Evolutionary conservation across 2,797 vertebrate genomes (phyloP).

Genomic region (Australoheros facetus): DNA sequence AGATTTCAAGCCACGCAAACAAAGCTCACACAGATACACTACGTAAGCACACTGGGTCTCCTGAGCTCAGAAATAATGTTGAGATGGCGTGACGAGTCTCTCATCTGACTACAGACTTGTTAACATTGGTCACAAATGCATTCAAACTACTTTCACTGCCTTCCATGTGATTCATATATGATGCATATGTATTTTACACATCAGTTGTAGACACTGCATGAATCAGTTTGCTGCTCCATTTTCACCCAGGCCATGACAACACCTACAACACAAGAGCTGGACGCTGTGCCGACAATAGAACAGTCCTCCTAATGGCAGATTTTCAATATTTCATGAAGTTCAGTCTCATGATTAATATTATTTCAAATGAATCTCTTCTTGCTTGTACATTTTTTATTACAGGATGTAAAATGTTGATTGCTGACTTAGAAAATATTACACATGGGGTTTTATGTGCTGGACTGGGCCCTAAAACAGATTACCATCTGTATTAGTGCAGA

Average conservation of each 20-base stretch:
- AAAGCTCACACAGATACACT: accelerated
- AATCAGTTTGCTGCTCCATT: background rate
- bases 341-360: background rate
- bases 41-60: background rate
- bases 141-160: background rate
- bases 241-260: background rate
- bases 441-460: background rate
- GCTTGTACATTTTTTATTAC: slow-evolving; percentile 41
- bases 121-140: background rate
- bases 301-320: background rate
- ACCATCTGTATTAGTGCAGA: background rate
- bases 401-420: slow-evolving; percentile 4
- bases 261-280: background rate
- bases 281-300: background rate
- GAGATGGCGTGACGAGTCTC: background rate
- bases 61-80: background rate
- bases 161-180: background rate
- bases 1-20: too few relatives aligned
- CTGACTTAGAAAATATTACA: background rate
- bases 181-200: background rate
- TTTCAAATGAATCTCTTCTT: background rate
- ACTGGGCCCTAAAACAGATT: background rate
- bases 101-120: background rate
- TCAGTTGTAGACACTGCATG: background rate
- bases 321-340: background rate